Evolutionary conservation across 2,113 vertebrate genomes (phyloP).

Genomic region (Mixornis gularis): DNA sequence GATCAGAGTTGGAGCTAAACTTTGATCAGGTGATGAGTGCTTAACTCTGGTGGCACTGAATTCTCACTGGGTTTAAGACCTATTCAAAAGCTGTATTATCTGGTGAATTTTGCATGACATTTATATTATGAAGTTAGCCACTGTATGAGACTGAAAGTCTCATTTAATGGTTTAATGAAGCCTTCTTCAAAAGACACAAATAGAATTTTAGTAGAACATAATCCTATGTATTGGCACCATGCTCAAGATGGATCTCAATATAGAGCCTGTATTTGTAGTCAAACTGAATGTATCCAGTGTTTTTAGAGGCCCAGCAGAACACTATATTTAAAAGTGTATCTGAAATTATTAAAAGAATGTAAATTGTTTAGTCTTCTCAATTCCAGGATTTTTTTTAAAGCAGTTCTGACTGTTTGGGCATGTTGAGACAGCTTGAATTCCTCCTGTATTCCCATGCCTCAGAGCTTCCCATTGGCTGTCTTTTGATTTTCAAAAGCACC

Average conservation of each 20-base stretch:
- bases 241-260: background rate
- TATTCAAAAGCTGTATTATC: background rate
- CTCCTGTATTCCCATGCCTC: slow-evolving; percentile 11
- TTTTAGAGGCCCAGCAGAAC: background rate
- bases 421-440: slow-evolving; percentile 44
- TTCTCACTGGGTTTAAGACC: background rate
- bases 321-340: background rate
- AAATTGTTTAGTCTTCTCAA: background rate
- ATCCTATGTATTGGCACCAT: background rate
- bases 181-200: background rate
- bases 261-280: background rate
- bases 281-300: background rate
- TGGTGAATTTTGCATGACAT: background rate
- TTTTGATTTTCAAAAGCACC: slow-evolving; percentile 2
- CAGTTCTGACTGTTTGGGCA: slow-evolving; percentile 12
- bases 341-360: slow-evolving; percentile 42
- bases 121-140: background rate
- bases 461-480: slow-evolving; percentile 8
- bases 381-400: background rate
- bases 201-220: background rate
- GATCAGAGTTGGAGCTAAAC: background rate
- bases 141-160: background rate
- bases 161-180: background rate
- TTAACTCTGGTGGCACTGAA: background rate
- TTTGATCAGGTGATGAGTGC: background rate